These are phyloP conservation scores for Gadopsis marmoratus DNA, from an alignment of 2,797 vertebrate species.

Conservation along the genomic window DNA sequence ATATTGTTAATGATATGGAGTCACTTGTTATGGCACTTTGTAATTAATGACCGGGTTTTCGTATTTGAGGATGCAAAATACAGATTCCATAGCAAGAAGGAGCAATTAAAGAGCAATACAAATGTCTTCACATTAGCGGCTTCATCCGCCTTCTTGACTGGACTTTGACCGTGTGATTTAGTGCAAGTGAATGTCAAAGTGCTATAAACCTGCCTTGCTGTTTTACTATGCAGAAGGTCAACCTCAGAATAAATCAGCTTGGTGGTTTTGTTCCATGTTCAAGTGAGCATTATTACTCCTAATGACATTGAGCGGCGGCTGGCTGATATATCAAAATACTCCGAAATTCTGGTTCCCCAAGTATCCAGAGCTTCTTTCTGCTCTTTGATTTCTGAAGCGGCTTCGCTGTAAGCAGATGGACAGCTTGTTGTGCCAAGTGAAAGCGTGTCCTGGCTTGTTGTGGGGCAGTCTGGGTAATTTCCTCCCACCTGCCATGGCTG, in stretches of 20 bases:
- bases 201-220: constrained; percentile 65
- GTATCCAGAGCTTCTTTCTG: constrained; percentile 58
- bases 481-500: constrained; percentile 81
- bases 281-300: constrained; percentile 83
- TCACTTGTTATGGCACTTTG: constrained; percentile 84
- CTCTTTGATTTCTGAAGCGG: constrained; percentile 74
- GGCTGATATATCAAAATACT: constrained; percentile 73
- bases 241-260: constrained; percentile 72
- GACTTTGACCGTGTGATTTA: constrained; percentile 76
- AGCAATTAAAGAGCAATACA: constrained; percentile 63
- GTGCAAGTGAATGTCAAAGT: constrained; percentile 70
- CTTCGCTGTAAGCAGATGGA: constrained; percentile 84
- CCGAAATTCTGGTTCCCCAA: constrained; percentile 62
- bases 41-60: constrained; percentile 82
- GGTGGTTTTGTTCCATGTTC: constrained; percentile 73
- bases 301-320: constrained; percentile 75
- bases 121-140: constrained; percentile 52
- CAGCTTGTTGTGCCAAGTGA: constrained; percentile 80
- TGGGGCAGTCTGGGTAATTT: constrained; percentile 85
- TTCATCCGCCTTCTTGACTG: constrained; percentile 50
- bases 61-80: constrained; percentile 66
- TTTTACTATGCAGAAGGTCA: constrained; percentile 72
- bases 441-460: constrained; percentile 85
- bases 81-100: constrained; percentile 58
- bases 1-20: constrained; percentile 86